Evolutionary conservation across 2,113 vertebrate genomes (phyloP), one percentile per base, ranked within the genome.

Genomic region (Neodontobutis hainanensis): DNA sequence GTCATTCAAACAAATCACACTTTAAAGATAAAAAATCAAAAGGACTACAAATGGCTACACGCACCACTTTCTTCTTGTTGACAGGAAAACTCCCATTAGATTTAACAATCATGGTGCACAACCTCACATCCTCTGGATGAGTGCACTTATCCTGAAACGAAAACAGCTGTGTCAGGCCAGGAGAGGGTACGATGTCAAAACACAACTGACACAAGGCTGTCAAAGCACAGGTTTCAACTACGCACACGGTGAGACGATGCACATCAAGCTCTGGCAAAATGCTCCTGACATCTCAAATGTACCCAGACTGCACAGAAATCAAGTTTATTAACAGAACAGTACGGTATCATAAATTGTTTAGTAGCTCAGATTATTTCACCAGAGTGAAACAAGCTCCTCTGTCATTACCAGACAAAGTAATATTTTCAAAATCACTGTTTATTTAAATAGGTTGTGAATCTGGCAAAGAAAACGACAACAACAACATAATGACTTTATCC

Each of bases 51-150:
- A 66, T n/a, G 42, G 53, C 56, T 75, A 90, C 16, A 88, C 96
- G 88, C 88, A 99, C 96, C 95, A 95, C 92, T 95, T 97, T 97
- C 92, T 95, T 94, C 91, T 97, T 99, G 91, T 95, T 96, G 91
- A 94, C 92, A 85, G 95, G 95, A 90, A 97, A 98, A 83, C 93
- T 98, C 90, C 97, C 96, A 78, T 96, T 98, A 91, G 96, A 94
- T 92, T 97, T 98, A 85, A 95, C 94, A 91, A 97, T 93, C 90
- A 97, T 92, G 46, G 96, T 94, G 92, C 97, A 98, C 87, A 99
- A 92, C 90, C 94, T 97, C 91, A 97, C 94, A 85, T 99, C 97
- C 89, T 98, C 97, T 40, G 97, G 96, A 91, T 98, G 96, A 87
- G 96, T 95, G 88, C 94, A 99, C 91, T 94, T 98, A 91, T 95